These are phyloP conservation scores for Hemichromis elongatus DNA, from an alignment of 2,113 vertebrate genomes.

Conservation along the genomic window DNA sequence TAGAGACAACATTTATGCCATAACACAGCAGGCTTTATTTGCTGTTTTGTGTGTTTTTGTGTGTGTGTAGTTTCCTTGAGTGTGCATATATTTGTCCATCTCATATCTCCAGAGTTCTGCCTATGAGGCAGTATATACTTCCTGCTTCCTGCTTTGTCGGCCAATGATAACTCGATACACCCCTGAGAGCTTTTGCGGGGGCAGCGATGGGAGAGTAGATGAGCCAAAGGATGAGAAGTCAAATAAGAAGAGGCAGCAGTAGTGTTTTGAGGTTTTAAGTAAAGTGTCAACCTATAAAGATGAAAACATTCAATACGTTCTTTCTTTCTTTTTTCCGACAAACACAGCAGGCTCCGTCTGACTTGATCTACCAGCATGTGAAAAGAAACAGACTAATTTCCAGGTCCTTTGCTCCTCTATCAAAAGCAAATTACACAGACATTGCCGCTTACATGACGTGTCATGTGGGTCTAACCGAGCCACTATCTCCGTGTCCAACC, in stretches of 20 bases:
- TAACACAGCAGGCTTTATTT: neutral
- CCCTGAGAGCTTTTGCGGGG: slow-evolving; percentile 35
- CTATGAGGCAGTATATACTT: slow-evolving; percentile 40
- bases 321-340: neutral
- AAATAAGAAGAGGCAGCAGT: neutral
- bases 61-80: neutral
- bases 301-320: neutral
- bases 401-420: neutral
- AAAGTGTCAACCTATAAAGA: neutral
- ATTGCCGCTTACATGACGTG: neutral
- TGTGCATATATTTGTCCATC: neutral
- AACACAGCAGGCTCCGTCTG: neutral
- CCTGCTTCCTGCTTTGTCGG: slow-evolving; percentile 56
- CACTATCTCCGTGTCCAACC: neutral
- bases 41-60: neutral
- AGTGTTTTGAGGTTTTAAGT: neutral
- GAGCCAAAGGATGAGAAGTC: neutral
- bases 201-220: neutral
- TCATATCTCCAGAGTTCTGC: slow-evolving; percentile 34
- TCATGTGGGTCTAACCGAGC: slow-evolving; percentile 7
- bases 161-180: slow-evolving; percentile 64
- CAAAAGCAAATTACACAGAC: neutral
- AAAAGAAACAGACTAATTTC: neutral
- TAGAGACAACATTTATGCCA: neutral
- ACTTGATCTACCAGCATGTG: neutral